Base-by-base conservation (phyloP, 2,888 invertebrate species). In the Lithophane ornitopus region DNA sequence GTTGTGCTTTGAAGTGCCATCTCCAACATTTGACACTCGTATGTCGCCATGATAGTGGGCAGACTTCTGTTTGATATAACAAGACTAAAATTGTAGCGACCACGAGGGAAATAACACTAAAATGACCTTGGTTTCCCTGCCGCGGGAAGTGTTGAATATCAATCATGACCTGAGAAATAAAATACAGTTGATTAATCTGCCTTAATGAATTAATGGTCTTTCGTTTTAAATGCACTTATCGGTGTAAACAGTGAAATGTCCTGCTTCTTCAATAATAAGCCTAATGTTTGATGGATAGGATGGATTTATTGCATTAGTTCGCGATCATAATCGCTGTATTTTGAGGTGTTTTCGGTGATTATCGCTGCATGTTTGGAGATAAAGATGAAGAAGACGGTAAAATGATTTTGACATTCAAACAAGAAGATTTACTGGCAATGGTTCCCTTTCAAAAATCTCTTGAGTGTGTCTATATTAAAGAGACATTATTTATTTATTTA, bases 61-160 rank as follows among this genome's bases (percentile, higher is more conserved):
- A 72, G 74, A 66, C 71, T 78, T 78, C 72, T 83, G 77, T 78
- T 76, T 74, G 74, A 81, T 79, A 72, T 76, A 46, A 68, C 74
- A 71, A 74, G 71, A 72, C 76, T 79, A 61, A 77, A 78, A 77
- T 76, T 74, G 78, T 70, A 76, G 71, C 22, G 22, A 76, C 34
- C n/a, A 26, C 26, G 22, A 28, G 46, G 49, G 61, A 62, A 79
- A 85, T 76, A 81, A 74, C 65, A 82, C 77, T 76, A 46, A 65
- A 58, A 58, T 6, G 8, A 26, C 6, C 62, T n/a, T 62, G 8
- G 8, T 62, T n/a, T n/a, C 39, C 8, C 39, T 39, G 39, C 39
- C 39, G 16, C 39, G 39, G 16, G n/a, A 39, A 62, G 61, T 61
- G 62, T 14, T n/a, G 14, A 62, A 39, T 62, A n/a, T 39, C 34